Percentiles rank a stretch among this genome's conserved stretches.
phyloP scores from a whole-genome alignment of 1,140 invertebrate genomes.

The Platyura marginata region DNA sequence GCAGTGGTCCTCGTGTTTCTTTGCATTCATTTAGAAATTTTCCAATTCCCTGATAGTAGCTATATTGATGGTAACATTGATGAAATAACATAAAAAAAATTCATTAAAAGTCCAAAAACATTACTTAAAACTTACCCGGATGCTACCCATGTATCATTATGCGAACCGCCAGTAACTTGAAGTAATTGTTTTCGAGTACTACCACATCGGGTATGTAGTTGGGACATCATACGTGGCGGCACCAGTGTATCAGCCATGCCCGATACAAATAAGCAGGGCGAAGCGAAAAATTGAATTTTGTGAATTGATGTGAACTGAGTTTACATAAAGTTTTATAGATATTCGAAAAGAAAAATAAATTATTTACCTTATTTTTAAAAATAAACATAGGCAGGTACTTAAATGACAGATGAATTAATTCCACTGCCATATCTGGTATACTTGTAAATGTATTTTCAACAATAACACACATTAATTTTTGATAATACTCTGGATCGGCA shows the following conservation, averaged over 20 bases:
- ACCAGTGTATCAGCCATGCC: slow-evolving; percentile 56
- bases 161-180: slow-evolving; percentile 53
- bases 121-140: slow-evolving; percentile 14
- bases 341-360: too few species aligned
- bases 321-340: too few species aligned
- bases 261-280: slow-evolving; percentile 61
- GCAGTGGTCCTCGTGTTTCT: slow-evolving; percentile 12
- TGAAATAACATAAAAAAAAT: not conserved
- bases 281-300: slow-evolving; percentile 44
- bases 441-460: slow-evolving; percentile 92
- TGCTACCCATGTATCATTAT: slow-evolving; percentile 73
- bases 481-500: slow-evolving; percentile 44
- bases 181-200: slow-evolving; percentile 51
- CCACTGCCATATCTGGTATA: slow-evolving; percentile 79
- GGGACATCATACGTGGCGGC: slow-evolving; percentile 56
- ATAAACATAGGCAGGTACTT: slow-evolving; percentile 52
- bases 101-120: not conserved
- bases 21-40: slow-evolving; percentile 31
- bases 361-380: slow-evolving; percentile 65
- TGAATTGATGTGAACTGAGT: slow-evolving; percentile 50
- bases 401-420: slow-evolving; percentile 46
- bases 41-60: slow-evolving; percentile 38
- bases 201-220: slow-evolving; percentile 48
- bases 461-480: slow-evolving; percentile 67
- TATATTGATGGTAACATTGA: slow-evolving; percentile 17